These are phyloP conservation scores for Apogon hyalosoma DNA, from an alignment of 2,797 vertebrate species.

Conservation along the genomic window DNA sequence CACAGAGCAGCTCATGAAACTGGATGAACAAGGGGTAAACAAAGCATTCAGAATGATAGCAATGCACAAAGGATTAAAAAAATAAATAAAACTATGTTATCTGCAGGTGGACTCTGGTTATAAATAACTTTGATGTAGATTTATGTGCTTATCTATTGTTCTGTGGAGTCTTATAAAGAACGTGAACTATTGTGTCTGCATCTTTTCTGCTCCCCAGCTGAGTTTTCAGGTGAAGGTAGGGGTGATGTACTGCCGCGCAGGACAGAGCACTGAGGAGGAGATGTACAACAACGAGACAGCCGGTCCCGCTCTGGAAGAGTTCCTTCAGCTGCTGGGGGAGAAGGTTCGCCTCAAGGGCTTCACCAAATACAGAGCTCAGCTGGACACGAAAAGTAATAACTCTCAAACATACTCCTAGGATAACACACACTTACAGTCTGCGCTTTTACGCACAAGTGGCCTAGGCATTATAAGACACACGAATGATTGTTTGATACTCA, in stretches of 20 bases:
- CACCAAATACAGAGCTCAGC: slow-evolving; percentile 95
- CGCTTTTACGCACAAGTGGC: background rate
- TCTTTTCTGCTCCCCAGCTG: slow-evolving; percentile 82
- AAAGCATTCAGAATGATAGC: background rate
- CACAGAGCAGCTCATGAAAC: slow-evolving; percentile 96
- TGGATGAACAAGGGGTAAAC: slow-evolving; percentile 95
- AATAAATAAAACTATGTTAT: background rate
- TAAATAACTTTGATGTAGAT: no score
- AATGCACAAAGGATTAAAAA: background rate
- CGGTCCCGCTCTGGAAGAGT: slow-evolving; percentile 94
- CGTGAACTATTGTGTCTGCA: background rate
- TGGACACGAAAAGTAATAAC: slow-evolving; percentile 94
- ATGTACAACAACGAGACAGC: slow-evolving; percentile 98
- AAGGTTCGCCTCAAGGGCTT: slow-evolving; percentile 96
- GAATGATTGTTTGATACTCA: background rate
- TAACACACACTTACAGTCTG: slow-evolving; percentile 1
- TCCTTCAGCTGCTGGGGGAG: slow-evolving; percentile 96
- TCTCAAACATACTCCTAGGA: slow-evolving; percentile 14
- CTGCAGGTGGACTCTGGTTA: no score
- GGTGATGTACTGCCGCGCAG: slow-evolving; percentile 96
- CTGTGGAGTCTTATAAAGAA: background rate
- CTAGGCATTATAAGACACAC: background rate
- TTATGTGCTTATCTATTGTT: background rate
- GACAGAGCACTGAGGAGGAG: slow-evolving; percentile 96
- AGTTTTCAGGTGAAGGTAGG: slow-evolving; percentile 98